Evolutionary conservation across 2,113 vertebrate genomes (phyloP).

Genomic region (Podarcis cretensis): DNA sequence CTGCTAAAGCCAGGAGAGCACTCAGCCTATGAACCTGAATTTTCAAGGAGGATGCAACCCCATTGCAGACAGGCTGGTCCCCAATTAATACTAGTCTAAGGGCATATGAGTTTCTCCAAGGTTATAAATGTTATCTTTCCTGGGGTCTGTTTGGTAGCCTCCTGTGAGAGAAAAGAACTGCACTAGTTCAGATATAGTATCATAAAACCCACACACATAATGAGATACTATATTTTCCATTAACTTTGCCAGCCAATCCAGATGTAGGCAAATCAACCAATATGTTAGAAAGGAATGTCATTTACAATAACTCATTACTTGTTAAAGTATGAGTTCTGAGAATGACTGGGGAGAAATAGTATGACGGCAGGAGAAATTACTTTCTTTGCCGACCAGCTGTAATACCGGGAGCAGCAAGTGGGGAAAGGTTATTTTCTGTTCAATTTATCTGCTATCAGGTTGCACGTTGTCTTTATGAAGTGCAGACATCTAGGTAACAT

Average conservation of each 20-base stretch:
- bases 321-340: constrained; percentile 45
- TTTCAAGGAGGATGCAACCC: too few species aligned
- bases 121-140: constrained; percentile 37
- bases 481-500: constrained; percentile 33
- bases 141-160: constrained; percentile 27
- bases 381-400: constrained; percentile 64
- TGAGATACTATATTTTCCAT: constrained; percentile 49
- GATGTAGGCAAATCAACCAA: constrained; percentile 54
- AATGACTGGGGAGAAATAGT: constrained; percentile 59
- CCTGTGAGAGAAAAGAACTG: constrained; percentile 14
- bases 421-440: constrained; percentile 69
- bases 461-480: constrained; percentile 51
- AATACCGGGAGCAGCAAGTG: constrained; percentile 52
- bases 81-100: constrained; percentile 7
- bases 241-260: constrained; percentile 52
- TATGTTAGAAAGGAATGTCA: constrained; percentile 66
- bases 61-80: too few species aligned
- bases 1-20: too few species aligned
- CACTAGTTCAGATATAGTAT: constrained; percentile 33
- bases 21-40: too few species aligned
- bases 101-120: constrained; percentile 21
- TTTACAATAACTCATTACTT: constrained; percentile 56
- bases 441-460: constrained; percentile 59
- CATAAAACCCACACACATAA: constrained; percentile 28
- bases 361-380: constrained; percentile 67